Percentiles rank a stretch among this genome's conserved stretches.
phyloP scores from a whole-genome alignment of 2,797 vertebrate genomes.

The Lemur catta region DNA sequence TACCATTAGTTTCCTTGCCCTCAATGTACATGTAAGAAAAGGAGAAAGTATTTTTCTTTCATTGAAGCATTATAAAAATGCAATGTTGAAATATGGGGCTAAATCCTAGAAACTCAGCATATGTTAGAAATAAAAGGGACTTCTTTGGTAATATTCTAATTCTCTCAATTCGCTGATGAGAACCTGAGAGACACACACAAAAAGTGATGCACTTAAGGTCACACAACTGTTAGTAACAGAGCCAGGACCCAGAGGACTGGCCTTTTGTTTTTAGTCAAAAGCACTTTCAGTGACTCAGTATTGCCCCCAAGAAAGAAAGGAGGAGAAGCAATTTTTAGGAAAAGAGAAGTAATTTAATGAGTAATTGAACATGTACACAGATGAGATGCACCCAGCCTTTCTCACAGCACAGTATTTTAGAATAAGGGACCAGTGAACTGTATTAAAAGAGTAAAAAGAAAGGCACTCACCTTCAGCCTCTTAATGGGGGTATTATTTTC shows the following conservation, averaged over 20 bases:
- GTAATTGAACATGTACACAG: not conserved
- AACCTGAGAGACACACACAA: not conserved
- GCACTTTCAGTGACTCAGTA: not conserved
- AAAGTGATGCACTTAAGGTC: not conserved
- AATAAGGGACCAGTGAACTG: not conserved
- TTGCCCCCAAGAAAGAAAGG: not conserved
- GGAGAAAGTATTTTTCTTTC: not conserved
- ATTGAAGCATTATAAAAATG: not conserved
- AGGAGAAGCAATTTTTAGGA: not conserved
- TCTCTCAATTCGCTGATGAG: not conserved
- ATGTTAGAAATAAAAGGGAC: not conserved
- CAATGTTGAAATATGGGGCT: not conserved
- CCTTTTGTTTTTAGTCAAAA: not conserved
- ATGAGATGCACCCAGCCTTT: not conserved
- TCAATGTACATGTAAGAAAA: not conserved
- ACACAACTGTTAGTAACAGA: not conserved
- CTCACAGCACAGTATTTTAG: not conserved
- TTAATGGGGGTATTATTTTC: not conserved
- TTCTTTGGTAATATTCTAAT: not conserved
- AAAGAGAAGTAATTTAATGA: not conserved
- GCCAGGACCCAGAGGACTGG: not conserved
- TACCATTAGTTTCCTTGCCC: not conserved
- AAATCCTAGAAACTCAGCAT: not conserved
- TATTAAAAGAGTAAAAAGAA: not conserved
- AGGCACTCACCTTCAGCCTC: not conserved